Conservation (phyloP, 2,797 vertebrate species). For the Chelidonichthys spinosus region DNA sequence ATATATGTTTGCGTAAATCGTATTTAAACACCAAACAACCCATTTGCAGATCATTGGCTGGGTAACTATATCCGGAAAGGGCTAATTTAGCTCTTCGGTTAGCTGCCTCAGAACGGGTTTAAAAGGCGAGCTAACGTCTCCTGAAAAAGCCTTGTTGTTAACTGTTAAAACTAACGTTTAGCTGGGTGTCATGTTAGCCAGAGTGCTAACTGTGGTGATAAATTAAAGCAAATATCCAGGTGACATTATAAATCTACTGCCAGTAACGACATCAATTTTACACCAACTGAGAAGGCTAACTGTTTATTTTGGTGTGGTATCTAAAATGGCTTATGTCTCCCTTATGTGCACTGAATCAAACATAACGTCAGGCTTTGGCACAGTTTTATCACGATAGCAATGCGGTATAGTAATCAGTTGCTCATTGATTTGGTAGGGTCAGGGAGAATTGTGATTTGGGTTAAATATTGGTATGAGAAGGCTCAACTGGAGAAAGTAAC, state of each 20-base stretch:
- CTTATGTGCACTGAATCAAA: background rate
- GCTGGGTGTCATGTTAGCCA: background rate
- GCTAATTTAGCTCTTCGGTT: slow-evolving; percentile 27
- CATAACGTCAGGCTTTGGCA: background rate
- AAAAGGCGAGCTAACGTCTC: slow-evolving; percentile 8
- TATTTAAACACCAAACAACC: background rate
- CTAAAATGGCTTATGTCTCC: background rate
- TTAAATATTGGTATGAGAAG: background rate
- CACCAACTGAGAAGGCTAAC: background rate
- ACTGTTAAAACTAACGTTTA: background rate
- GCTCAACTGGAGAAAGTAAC: background rate
- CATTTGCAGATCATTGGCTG: background rate
- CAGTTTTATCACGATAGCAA: background rate
- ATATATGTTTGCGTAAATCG: rapidly evolving
- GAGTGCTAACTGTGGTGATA: too few relatives aligned
- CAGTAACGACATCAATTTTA: too few relatives aligned
- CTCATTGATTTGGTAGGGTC: background rate
- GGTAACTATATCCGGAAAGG: slow-evolving; percentile 27
- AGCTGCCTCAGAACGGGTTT: slow-evolving; percentile 9
- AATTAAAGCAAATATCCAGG: background rate
- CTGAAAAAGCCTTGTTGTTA: background rate
- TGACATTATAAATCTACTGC: too few relatives aligned
- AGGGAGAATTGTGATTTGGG: background rate
- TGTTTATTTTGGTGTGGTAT: slow-evolving; percentile 39
- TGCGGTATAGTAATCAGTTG: background rate